Percentiles rank a stretch among this genome's conserved stretches.
Evolutionary conservation across 1,140 invertebrate species (phyloP).

Genomic region (Parasteatoda tepidariorum): DNA sequence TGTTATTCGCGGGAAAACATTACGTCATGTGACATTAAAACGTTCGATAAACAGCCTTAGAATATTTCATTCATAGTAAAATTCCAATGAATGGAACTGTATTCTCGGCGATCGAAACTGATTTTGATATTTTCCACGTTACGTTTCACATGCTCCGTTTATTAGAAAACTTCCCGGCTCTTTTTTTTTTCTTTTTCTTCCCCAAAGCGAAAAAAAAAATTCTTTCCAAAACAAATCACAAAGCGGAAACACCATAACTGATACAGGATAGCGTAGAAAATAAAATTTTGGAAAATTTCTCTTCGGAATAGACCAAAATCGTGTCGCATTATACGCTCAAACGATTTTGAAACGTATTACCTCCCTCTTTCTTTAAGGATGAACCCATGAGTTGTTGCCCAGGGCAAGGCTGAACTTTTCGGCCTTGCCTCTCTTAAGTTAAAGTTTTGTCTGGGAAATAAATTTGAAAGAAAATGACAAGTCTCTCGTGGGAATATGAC

Average conservation of each 20-base stretch:
- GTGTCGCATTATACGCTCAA: constrained; percentile 39
- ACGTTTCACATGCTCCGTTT: too few species aligned
- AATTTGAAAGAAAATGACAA: not conserved
- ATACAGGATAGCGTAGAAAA: not conserved
- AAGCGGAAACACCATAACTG: not conserved
- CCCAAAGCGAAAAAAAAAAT: too few species aligned
- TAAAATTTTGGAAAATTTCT: constrained; percentile 16
- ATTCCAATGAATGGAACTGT: too few species aligned
- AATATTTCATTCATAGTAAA: too few species aligned
- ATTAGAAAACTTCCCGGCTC: too few species aligned
- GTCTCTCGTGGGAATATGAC: constrained; percentile 35
- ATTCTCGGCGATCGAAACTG: too few species aligned
- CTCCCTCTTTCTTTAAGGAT: not conserved
- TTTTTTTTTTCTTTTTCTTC: too few species aligned
- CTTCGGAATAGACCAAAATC: constrained; percentile 11
- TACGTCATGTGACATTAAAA: too few species aligned
- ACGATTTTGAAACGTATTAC: constrained; percentile 16
- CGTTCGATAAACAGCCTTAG: too few species aligned
- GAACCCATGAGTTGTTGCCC: not conserved
- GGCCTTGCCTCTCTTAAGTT: constrained; percentile 24
- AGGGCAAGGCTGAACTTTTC: constrained; percentile 35
- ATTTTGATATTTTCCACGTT: too few species aligned
- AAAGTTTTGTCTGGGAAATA: not conserved
- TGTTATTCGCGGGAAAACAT: too few species aligned
- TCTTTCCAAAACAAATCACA: too few species aligned